A percentile compares a stretch with the other conserved stretches of the same genome.
Conservation (phyloP, 1,140 invertebrate genomes). For the Diplogasteroides magnus region DNA sequence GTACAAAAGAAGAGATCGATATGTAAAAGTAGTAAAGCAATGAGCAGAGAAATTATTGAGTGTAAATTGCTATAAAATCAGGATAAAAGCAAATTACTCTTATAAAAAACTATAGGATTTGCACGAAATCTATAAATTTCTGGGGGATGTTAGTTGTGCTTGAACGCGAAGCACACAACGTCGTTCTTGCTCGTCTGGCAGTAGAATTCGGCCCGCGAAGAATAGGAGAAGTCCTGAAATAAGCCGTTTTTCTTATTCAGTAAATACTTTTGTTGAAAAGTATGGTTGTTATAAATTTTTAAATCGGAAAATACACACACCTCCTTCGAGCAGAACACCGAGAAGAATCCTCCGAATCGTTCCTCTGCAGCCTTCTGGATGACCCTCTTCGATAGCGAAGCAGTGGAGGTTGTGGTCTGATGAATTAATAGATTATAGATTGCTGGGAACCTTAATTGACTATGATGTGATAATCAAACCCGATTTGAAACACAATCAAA, state of each 20-base stretch:
- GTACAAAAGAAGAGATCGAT: too few relatives aligned
- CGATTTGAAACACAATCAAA: too few relatives aligned
- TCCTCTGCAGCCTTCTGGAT: not conserved
- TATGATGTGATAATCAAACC: too few relatives aligned
- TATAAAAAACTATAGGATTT: too few relatives aligned
- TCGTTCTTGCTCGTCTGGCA: not conserved
- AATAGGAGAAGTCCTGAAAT: not conserved
- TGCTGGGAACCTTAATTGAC: too few relatives aligned
- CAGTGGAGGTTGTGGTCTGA: not conserved
- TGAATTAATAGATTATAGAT: too few relatives aligned
- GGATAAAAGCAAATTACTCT: too few relatives aligned
- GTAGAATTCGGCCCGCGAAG: not conserved
- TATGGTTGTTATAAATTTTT: too few relatives aligned
- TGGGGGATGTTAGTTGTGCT: not conserved
- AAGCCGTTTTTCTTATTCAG: not conserved
- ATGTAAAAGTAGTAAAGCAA: too few relatives aligned
- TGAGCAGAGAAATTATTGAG: too few relatives aligned
- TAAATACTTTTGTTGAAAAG: not conserved
- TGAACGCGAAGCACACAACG: not conserved
- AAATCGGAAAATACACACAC: not conserved
- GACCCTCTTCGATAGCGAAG: not conserved
- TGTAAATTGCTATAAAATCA: too few relatives aligned
- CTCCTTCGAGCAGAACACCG: not conserved
- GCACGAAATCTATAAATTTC: not conserved
- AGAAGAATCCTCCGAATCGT: not conserved